Percentiles rank a stretch among this genome's conserved stretches.
These are phyloP conservation scores for Sorex maritimensis DNA, from an alignment of 2,797 vertebrate species.

Conservation along the genomic window DNA sequence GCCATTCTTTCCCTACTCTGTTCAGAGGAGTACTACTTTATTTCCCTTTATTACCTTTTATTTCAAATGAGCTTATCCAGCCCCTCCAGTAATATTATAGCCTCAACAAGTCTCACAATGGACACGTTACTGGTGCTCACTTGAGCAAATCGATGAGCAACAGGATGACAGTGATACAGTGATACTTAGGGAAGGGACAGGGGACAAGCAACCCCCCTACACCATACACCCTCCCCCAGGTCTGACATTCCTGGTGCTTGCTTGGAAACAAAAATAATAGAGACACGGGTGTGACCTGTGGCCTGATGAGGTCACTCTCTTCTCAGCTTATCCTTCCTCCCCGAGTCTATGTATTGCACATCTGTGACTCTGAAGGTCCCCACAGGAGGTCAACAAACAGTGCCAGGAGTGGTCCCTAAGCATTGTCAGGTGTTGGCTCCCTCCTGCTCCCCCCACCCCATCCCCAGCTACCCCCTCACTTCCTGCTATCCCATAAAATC, in stretches of 20 bases:
- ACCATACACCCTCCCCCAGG: neutral
- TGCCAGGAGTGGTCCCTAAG: too few species aligned
- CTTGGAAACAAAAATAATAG: neutral
- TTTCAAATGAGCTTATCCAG: neutral
- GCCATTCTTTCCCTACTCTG: neutral
- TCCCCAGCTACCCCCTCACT: too few species aligned
- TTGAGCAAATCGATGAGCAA: too few species aligned
- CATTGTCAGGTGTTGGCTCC: too few species aligned
- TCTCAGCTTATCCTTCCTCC: too few species aligned
- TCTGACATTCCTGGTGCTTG: neutral
- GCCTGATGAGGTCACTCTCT: too few species aligned
- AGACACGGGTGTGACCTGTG: fast-evolving
- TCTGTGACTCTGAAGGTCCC: conserved; percentile 34
- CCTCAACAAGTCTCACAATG: neutral
- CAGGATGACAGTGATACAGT: too few species aligned
- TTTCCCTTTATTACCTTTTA: neutral
- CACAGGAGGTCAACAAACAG: neutral
- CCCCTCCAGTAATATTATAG: neutral
- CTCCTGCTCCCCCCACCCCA: too few species aligned
- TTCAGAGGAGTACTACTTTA: neutral
- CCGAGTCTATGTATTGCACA: neutral
- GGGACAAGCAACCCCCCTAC: too few species aligned
- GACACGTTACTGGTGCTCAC: too few species aligned
- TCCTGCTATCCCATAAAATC: too few species aligned
- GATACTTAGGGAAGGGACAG: neutral